A percentile compares a stretch with the other conserved stretches of the same genome.
Evolutionary conservation across 2,797 vertebrate genomes (phyloP).

Genomic region (Rhynchotus rufescens): DNA sequence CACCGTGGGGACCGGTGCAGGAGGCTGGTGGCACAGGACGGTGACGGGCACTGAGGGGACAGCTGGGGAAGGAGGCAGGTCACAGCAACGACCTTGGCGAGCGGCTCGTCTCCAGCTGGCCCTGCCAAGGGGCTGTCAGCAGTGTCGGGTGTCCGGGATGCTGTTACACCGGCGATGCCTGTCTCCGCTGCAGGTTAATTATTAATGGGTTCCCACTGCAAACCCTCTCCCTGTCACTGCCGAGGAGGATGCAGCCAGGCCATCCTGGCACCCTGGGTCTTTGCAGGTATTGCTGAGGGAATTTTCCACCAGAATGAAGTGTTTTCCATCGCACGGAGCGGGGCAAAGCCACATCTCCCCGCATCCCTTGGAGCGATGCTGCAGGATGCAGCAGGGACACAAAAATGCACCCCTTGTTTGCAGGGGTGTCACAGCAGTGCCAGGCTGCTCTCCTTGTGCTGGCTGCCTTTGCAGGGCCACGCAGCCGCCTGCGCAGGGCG

Average conservation of each 20-base stretch:
- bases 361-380: conserved; percentile 4
- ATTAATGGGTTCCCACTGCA: neutral
- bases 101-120: neutral
- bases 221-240: neutral
- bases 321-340: neutral
- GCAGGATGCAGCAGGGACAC: conserved; percentile 32
- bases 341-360: conserved; percentile 49
- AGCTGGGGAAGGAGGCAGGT: accelerated
- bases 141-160: conserved; percentile 28
- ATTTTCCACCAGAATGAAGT: neutral
- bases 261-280: accelerated
- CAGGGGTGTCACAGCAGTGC: neutral
- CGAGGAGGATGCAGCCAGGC: neutral
- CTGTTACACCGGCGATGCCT: neutral
- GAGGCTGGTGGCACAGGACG: neutral
- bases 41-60: neutral
- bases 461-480: neutral
- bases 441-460: accelerated
- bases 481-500: neutral
- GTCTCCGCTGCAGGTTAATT: conserved; percentile 17
- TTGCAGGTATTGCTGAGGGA: neutral
- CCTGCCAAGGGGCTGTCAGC: neutral
- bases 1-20: too few species aligned
- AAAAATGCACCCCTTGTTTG: neutral
- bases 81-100: neutral